Conservation (phyloP, 2,113 vertebrate genomes). For the Lepus timidus region DNA sequence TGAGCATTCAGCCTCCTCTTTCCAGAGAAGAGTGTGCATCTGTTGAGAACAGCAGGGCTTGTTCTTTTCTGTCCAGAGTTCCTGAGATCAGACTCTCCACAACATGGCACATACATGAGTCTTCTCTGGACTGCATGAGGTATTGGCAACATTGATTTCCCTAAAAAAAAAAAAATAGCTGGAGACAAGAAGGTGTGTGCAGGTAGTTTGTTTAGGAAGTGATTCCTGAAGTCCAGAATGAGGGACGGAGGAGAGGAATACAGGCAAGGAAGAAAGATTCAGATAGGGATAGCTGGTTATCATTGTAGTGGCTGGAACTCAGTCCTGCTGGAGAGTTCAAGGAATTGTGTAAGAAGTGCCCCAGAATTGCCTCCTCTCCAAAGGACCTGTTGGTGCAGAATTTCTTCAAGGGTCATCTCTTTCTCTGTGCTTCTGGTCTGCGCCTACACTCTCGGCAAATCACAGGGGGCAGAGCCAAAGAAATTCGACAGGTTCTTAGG, state of each 20-base stretch:
- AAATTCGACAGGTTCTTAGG: not conserved
- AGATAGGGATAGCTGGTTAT: accelerated
- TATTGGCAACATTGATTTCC: not conserved
- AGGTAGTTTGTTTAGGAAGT: not conserved
- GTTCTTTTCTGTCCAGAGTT: not conserved
- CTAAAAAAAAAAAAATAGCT: not conserved
- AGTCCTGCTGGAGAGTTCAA: too few species aligned
- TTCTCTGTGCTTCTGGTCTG: not conserved
- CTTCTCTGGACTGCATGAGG: not conserved
- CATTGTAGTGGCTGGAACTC: not conserved
- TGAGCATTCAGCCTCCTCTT: not conserved
- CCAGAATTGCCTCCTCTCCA: not conserved
- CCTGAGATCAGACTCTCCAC: not conserved
- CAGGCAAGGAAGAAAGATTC: not conserved
- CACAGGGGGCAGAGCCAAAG: not conserved
- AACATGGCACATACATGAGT: not conserved
- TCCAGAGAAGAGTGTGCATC: not conserved
- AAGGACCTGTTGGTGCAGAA: not conserved
- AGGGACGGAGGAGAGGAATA: not conserved
- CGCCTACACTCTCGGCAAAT: not conserved
- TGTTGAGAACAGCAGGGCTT: not conserved
- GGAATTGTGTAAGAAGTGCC: not conserved
- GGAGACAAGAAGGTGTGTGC: not conserved
- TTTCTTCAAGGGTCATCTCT: not conserved
- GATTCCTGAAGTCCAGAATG: not conserved